Evolutionary conservation across 2,888 invertebrate genomes (phyloP).

Genomic region (Harpalus rufipes): DNA sequence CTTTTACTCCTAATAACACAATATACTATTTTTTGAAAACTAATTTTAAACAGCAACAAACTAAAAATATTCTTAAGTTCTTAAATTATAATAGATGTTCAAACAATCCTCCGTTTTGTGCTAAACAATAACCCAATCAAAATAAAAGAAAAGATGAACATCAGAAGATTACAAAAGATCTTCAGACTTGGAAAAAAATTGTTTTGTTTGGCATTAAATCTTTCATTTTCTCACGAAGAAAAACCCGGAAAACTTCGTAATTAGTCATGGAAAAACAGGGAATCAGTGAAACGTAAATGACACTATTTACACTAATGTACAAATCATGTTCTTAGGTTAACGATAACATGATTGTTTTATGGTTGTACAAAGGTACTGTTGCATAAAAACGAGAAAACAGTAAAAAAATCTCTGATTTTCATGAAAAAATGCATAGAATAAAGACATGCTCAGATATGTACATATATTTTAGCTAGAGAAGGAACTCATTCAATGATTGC

Average conservation of each 20-base stretch:
- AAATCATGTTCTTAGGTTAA: conserved; percentile 24
- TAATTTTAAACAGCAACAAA: too few relatives aligned
- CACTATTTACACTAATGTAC: conserved; percentile 20
- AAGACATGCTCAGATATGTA: not conserved
- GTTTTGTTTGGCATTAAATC: too few relatives aligned
- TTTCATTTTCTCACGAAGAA: not conserved
- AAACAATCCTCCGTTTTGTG: too few relatives aligned
- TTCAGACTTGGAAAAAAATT: too few relatives aligned
- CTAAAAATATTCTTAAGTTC: too few relatives aligned
- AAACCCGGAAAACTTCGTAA: not conserved
- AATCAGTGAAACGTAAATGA: conserved; percentile 19
- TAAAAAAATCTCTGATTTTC: not conserved
- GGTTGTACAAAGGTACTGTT: conserved; percentile 13
- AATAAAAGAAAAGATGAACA: too few relatives aligned
- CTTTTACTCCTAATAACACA: too few relatives aligned
- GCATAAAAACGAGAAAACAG: not conserved
- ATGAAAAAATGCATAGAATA: not conserved
- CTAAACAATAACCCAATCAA: too few relatives aligned
- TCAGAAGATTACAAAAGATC: too few relatives aligned
- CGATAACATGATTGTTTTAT: conserved; percentile 31
- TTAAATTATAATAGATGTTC: too few relatives aligned
- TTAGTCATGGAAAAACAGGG: not conserved
- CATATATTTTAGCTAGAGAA: not conserved
- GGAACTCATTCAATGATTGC: not conserved
- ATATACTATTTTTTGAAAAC: too few relatives aligned